phyloP scores from a whole-genome alignment of 2,888 invertebrate genomes.

The Hoplodrina ambigua region DNA sequence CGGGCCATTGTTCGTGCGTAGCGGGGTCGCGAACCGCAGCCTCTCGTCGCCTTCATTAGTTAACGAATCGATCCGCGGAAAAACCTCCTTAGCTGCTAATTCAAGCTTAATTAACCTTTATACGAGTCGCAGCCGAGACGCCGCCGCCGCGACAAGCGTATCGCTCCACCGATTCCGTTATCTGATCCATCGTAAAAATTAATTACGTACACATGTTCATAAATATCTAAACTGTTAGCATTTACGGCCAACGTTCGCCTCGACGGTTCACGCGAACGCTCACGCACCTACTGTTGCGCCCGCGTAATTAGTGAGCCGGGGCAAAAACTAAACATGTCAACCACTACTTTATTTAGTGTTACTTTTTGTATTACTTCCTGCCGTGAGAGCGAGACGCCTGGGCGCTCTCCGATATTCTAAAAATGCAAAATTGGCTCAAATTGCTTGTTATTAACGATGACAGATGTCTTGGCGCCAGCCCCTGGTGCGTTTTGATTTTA shows the following conservation, averaged over 20 bases:
- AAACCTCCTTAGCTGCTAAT: constrained; percentile 76
- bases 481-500: constrained; percentile 49
- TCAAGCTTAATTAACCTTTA: constrained; percentile 83
- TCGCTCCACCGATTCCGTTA: constrained; percentile 85
- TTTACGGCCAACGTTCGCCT: constrained; percentile 84
- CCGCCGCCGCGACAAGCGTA: constrained; percentile 83
- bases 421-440: constrained; percentile 90
- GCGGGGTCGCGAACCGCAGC: constrained; percentile 67
- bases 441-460: constrained; percentile 90
- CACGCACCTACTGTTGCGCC: constrained; percentile 77
- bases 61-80: constrained; percentile 68
- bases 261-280: constrained; percentile 80
- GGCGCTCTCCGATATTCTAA: constrained; percentile 85
- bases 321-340: constrained; percentile 87
- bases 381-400: constrained; percentile 84
- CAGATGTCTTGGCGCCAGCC: constrained; percentile 89
- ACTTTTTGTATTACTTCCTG: constrained; percentile 88
- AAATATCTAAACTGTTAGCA: constrained; percentile 88
- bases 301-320: constrained; percentile 80
- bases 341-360: constrained; percentile 86
- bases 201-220: constrained; percentile 90
- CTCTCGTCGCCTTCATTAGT: constrained; percentile 67
- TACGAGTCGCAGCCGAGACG: constrained; percentile 74
- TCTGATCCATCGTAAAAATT: constrained; percentile 90
- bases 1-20: constrained; percentile 71